Base-by-base conservation (phyloP, 2,113 vertebrate species). In the Eidolon helvum region DNA sequence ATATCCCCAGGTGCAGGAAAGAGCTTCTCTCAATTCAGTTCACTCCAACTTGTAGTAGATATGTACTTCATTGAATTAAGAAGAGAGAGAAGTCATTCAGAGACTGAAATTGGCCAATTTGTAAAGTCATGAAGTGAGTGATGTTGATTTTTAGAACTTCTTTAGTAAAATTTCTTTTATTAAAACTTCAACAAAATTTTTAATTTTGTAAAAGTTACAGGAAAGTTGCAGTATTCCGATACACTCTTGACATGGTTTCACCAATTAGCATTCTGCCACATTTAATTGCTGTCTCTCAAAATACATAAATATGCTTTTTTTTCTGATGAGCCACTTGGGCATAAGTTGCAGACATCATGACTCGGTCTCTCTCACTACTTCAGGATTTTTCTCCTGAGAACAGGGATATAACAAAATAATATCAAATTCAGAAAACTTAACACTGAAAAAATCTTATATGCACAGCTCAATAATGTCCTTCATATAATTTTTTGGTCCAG, bases 1-100 rank as follows among this genome's bases (percentile, higher is more conserved):
- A 28, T 28, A 16, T 45, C 55, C 33, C 30, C 78, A 69, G 6
- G 7, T n/a, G 55, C 48, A 69, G 33, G 57, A 19, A 40, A 22
- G 77, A 61, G 57, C 24, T 4, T 30, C 90, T 30, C 83, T 57
- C 28, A 26, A 0, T 53, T 88, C 28, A 45, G 19, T 38, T n/a
- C 28, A 24, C 30, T 45, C 28, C 2, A 1, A 33, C 22, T 12
- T 53, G 22, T 38, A 33, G 57, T 4, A 66, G 50, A 63, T 59
- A 30, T 19, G 65, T 43, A 33, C 9, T 59, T 57, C 50, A 35
- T 1, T 65, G 72, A 78, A 79, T 55, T 40, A 68, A 77, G 63
- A 77, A 90, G 90, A 15, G 48, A n/a, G 43, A 35, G 72, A 82
- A 94, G 71, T 94, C 79, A 95, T 28, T 66, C 77, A 88, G 59